Evolutionary conservation across 2,888 invertebrate species (phyloP), one percentile per base, ranked within the genome.

Genomic region (Amorpha juglandis): DNA sequence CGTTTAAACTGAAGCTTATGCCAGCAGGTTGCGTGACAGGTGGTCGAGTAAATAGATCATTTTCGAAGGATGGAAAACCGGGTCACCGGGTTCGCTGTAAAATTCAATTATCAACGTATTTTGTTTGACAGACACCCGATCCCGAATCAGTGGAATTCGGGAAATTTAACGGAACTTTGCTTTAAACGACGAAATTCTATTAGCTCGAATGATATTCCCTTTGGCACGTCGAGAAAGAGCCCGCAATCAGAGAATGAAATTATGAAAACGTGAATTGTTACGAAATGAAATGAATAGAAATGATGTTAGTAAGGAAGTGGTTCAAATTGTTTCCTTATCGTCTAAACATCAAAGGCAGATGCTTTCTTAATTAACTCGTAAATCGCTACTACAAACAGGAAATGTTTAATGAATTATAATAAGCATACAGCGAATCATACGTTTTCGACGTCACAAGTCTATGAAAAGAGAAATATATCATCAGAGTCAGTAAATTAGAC

Each of bases 81-180:
- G 74, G 71, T 72, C 69, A 70, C 69, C 69, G 71, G 79, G 78
- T 79, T 79, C 75, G 71, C 72, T 74, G 71, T 71, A 71, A 72
- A 79, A 83, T 82, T 81, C 74, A 81, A 83, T 84, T 81, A 81
- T 70, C 70, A 76, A 74, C 73, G 74, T 73, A n/a, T n/a, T n/a
- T 75, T 76, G 73, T 77, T 78, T 78, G 76, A 74, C 75, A 77
- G 73, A 76, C 69, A 70, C 19, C 69, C 68, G 70, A 70, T 70
- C 71, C 70, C 67, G 67, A 71, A 69, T 73, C 65, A 68, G 64
- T 67, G 64, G 72, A 80, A 74, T 77, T 73, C 71, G 67, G 68
- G 72, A 70, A 70, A 69, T 69, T 68, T 69, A 68, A 66, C 69
- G 69, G 69, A 75, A 71, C 70, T 70, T 71, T 69, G 63, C 71